These are phyloP conservation scores for Hystrix brachyura DNA, from an alignment of 2,113 vertebrate genomes.

Conservation along the genomic window DNA sequence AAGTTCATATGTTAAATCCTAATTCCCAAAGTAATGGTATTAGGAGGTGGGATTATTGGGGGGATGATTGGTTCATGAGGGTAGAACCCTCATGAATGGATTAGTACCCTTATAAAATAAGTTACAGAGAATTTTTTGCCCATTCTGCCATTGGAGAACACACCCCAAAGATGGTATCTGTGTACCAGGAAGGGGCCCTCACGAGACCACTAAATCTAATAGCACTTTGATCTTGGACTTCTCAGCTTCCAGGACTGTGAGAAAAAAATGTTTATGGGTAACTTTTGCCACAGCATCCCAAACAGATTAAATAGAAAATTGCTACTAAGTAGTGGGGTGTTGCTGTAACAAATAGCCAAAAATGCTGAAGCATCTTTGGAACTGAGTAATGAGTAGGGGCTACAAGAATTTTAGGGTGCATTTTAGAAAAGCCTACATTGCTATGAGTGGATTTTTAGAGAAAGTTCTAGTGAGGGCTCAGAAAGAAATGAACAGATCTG, in stretches of 20 bases:
- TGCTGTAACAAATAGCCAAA: background rate
- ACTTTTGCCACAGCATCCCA: background rate
- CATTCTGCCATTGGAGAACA: slow-evolving; percentile 12
- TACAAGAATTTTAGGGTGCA: background rate
- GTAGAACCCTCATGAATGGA: background rate
- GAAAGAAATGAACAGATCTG: background rate
- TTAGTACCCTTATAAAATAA: background rate
- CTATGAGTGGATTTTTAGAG: background rate
- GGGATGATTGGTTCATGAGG: background rate
- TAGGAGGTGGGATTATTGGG: too few species aligned
- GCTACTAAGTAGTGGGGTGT: background rate
- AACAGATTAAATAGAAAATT: background rate
- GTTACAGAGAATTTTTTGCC: background rate
- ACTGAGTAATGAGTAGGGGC: background rate
- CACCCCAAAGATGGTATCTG: background rate
- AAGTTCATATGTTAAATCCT: slow-evolving; percentile 11
- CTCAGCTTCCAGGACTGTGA: background rate
- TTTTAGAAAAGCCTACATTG: background rate
- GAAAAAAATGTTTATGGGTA: background rate
- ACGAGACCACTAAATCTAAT: background rate
- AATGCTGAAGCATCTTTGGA: background rate
- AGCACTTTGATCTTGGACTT: background rate
- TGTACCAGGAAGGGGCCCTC: background rate
- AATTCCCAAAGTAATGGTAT: background rate
- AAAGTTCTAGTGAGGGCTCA: background rate